A percentile compares a stretch with the other conserved stretches of the same genome.
Conservation (phyloP, 1,140 invertebrate species). For the Bacillus rossius region DNA sequence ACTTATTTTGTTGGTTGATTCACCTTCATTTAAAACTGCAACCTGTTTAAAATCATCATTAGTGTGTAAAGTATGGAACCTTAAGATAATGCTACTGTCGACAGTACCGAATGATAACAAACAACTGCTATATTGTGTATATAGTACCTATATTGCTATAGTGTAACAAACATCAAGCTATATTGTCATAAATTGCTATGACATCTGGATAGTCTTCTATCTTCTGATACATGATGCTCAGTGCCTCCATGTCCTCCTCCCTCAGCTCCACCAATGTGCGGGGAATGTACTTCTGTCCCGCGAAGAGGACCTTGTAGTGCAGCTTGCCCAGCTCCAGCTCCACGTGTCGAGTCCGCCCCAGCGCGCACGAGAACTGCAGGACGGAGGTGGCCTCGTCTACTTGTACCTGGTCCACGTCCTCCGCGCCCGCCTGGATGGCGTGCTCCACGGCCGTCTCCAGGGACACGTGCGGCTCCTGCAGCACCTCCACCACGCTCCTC, state of each 20-base stretch:
- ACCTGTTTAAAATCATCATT: no score
- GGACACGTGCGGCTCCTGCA: constrained; percentile 23
- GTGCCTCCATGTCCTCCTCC: constrained; percentile 39
- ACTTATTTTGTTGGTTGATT: no score
- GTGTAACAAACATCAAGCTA: constrained; percentile 35
- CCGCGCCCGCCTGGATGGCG: constrained; percentile 55
- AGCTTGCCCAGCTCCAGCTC: constrained; percentile 36
- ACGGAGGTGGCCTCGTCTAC: constrained; percentile 37
- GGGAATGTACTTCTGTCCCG: constrained; percentile 45
- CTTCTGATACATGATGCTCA: constrained; percentile 40
- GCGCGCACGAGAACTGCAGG: constrained; percentile 43
- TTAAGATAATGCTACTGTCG: no score
- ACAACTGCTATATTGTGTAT: no score
- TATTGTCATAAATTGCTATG: constrained; percentile 46
- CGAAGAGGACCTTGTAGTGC: constrained; percentile 43
- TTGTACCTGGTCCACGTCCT: constrained; percentile 50
- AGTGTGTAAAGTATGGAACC: no score
- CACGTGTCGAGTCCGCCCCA: constrained; percentile 32
- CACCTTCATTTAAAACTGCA: no score
- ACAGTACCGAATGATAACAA: no score
- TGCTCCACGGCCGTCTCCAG: constrained; percentile 53
- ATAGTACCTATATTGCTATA: no score
- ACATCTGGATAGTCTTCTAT: constrained; percentile 44
- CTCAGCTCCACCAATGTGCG: constrained; percentile 33
- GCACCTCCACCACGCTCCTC: constrained; percentile 16